phyloP scores from a whole-genome alignment of 2,113 vertebrate species.

The Lepisosteus osseus region DNA sequence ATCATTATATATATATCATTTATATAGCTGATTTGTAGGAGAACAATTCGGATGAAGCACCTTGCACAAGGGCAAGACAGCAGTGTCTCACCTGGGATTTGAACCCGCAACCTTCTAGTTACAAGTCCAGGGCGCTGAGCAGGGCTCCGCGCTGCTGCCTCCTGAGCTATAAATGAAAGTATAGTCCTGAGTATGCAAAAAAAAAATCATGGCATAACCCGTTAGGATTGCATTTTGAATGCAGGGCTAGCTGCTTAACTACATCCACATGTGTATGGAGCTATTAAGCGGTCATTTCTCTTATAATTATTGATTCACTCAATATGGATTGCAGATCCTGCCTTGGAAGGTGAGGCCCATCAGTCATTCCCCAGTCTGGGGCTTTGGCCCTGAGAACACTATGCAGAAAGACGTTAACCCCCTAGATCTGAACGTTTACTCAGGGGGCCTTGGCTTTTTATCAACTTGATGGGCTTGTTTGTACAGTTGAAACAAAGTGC shows the following conservation, averaged over 20 bases:
- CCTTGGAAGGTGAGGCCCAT: not conserved
- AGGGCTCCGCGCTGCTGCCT: no score
- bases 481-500: not conserved
- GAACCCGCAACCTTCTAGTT: no score
- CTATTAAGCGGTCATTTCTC: conserved; percentile 8
- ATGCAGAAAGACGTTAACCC: conserved; percentile 1
- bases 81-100: no score
- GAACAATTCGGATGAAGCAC: no score
- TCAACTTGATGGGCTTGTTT: not conserved
- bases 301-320: conserved; percentile 10
- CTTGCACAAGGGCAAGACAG: no score
- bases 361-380: conserved; percentile 8
- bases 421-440: not conserved
- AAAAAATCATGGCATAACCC: no score
- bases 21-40: no score
- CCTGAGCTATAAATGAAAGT: no score
- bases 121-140: no score
- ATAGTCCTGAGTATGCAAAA: no score
- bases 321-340: not conserved
- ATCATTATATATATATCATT: no score
- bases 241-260: not conserved
- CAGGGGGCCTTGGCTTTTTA: not conserved
- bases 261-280: not conserved
- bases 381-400: not conserved
- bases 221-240: not conserved